phyloP scores from a whole-genome alignment of 2,113 vertebrate species.

The Oplegnathus fasciatus region DNA sequence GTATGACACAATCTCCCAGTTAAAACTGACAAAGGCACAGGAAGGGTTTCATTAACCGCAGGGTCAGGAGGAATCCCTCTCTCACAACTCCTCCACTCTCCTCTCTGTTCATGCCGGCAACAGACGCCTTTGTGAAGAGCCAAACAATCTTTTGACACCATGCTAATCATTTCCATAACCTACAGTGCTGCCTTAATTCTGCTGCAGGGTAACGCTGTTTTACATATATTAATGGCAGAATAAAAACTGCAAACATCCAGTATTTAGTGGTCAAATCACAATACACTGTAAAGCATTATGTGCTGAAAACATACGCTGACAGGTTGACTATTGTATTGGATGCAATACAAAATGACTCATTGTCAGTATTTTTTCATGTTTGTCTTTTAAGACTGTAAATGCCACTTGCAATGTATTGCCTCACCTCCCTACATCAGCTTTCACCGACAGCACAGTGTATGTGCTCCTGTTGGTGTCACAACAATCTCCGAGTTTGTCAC shows the following conservation, averaged over 20 bases:
- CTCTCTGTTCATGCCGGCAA: constrained; percentile 30
- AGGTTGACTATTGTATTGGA: background rate
- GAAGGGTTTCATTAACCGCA: constrained; percentile 82
- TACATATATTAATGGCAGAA: constrained; percentile 8
- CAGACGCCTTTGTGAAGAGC: constrained; percentile 38
- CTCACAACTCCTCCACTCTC: constrained; percentile 54
- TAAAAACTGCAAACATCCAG: constrained; percentile 10
- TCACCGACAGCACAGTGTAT: background rate
- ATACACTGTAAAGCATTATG: background rate
- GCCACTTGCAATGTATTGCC: constrained; percentile 13
- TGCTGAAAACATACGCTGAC: constrained; percentile 1
- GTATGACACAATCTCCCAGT: constrained; percentile 73
- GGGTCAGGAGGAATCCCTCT: constrained; percentile 73
- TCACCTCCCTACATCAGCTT: constrained; percentile 11
- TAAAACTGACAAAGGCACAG: constrained; percentile 82
- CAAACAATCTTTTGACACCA: constrained; percentile 54
- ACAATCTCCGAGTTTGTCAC: constrained; percentile 15
- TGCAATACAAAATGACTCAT: constrained; percentile 1
- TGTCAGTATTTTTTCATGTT: background rate
- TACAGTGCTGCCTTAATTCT: constrained; percentile 31
- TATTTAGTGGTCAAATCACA: constrained; percentile 8
- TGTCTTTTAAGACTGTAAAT: constrained; percentile 7
- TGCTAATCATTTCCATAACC: constrained; percentile 59
- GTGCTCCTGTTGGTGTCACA: constrained; percentile 19
- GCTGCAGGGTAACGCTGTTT: constrained; percentile 3